Percentiles rank a stretch among this genome's conserved stretches.
phyloP scores from a whole-genome alignment of 2,888 invertebrate genomes.

The Uropetala carovei region DNA sequence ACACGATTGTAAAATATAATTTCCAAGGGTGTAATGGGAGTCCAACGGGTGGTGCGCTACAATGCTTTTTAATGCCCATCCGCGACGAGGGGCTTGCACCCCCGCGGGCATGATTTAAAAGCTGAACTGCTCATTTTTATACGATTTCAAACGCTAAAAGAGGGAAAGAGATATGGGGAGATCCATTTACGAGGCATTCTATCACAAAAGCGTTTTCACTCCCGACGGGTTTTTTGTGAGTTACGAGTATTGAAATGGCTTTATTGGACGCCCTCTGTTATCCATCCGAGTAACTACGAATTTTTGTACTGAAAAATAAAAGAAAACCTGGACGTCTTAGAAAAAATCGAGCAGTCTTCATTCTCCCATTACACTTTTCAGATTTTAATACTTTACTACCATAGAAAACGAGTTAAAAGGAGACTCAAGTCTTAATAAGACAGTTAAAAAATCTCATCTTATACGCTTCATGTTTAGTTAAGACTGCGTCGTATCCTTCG shows the following conservation, averaged over 20 bases:
- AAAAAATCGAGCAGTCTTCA: background rate
- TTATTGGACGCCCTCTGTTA: background rate
- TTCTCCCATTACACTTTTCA: background rate
- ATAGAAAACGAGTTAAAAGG: background rate
- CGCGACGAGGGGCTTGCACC: background rate
- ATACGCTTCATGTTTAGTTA: background rate
- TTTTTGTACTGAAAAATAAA: background rate
- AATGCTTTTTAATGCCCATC: slow-evolving; percentile 24
- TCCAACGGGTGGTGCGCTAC: background rate
- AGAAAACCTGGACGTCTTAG: background rate
- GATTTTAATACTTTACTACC: background rate
- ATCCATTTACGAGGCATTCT: slow-evolving; percentile 29
- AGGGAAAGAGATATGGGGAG: background rate
- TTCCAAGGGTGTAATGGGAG: slow-evolving; percentile 13
- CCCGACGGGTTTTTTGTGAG: slow-evolving; percentile 2
- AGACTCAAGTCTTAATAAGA: background rate
- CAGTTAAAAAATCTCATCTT: background rate
- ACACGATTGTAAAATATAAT: slow-evolving; percentile 13
- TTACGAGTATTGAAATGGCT: background rate
- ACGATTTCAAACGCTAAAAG: background rate
- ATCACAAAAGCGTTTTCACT: slow-evolving; percentile 17
- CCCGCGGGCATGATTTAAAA: slow-evolving; percentile 1
- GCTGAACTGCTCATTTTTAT: background rate
- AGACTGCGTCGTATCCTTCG: background rate
- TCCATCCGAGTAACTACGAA: background rate